Base-by-base conservation (phyloP, 2,888 invertebrate genomes). In the Melanophora roralis region DNA sequence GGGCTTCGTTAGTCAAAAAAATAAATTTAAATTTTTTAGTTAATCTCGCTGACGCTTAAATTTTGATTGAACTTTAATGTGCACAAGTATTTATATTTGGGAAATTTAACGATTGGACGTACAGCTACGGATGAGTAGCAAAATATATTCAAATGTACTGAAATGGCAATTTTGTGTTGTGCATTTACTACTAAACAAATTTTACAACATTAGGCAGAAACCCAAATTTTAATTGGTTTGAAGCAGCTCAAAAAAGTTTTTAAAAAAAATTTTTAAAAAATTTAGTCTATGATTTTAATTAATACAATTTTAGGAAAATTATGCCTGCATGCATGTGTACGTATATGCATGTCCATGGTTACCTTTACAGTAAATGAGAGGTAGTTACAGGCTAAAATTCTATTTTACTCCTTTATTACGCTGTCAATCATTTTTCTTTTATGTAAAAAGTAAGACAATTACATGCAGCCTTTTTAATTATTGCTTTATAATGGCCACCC, bases 21-120 rank as follows among this genome's bases (percentile, higher is more conserved):
- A n/a, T n/a, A n/a, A n/a, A n/a, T n/a, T n/a, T n/a, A n/a, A n/a
- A 86, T 86, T 84, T 85, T 85, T 85, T 85, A 86, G 82, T 83
- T 84, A 5, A 45, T n/a, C 4, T 27, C 12, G 43, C 19, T 86
- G 85, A 78, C 83, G 86, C 85, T 84, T 85, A 85, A 51, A 59
- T 34, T 67, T 60, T 21, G 43, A 67, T 60, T 67, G 34, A 74
- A 51, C 40, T 59, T 74, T 59, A 74, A 72, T 78, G 47, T 79
- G 76, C 78, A 85, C 85, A 84, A 85, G 86, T 86, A 84, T 85
- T 86, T 85, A 85, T 86, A 83, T 83, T 84, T 86, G 85, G 78
- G 83, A 86, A 86, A 84, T 85, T 85, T 84, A 83, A 84, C 84
- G 83, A 83, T 85, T 84, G 84, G 77, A 74, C 79, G 75, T 81